Conservation (phyloP, 2,113 vertebrate species). For the Sialia sialis region DNA sequence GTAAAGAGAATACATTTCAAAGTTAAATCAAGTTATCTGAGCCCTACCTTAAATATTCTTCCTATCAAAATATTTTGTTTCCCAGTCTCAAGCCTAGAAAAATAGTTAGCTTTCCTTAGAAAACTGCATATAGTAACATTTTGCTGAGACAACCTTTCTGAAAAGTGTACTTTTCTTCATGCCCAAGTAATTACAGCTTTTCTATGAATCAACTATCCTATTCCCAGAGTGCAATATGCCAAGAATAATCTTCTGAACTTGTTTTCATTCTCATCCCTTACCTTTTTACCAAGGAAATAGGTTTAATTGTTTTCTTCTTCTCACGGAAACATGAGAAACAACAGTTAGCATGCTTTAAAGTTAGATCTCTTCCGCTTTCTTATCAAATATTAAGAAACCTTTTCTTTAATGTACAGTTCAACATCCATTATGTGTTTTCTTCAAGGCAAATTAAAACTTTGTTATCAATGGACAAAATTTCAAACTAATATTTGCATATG, state of each 20-base stretch:
- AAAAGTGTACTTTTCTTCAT: neutral
- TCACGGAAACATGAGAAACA: neutral
- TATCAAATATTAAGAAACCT: neutral
- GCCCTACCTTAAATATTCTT: neutral
- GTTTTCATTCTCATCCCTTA: neutral
- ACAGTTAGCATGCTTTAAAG: neutral
- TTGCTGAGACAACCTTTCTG: neutral
- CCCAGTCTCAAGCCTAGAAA: neutral
- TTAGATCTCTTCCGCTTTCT: neutral
- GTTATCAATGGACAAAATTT: neutral
- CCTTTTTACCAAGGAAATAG: neutral
- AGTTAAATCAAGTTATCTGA: neutral
- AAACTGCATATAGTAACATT: neutral
- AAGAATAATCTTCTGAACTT: neutral
- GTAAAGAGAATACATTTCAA: neutral
- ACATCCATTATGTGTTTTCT: neutral
- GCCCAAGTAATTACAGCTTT: neutral
- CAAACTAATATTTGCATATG: too few species aligned
- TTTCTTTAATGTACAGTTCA: neutral
- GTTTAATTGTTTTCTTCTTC: neutral
- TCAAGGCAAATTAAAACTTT: neutral
- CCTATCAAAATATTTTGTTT: neutral
- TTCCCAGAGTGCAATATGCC: neutral
- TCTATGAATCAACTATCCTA: neutral
- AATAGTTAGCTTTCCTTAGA: neutral